Conservation (phyloP, 2,888 invertebrate species). For the Parnassius smintheus region DNA sequence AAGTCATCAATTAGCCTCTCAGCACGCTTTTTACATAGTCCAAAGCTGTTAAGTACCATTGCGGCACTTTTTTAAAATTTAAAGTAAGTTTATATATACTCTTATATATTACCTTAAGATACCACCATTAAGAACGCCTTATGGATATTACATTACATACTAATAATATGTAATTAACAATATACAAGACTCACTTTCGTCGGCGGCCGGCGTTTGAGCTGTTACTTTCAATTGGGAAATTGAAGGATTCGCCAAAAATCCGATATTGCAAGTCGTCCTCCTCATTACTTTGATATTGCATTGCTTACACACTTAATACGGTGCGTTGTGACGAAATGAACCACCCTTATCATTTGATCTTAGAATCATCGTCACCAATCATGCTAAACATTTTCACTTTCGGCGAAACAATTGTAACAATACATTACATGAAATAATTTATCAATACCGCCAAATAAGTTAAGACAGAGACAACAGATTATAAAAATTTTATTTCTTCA, state of each 20-base stretch:
- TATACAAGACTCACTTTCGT: conserved; percentile 61
- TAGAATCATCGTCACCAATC: conserved; percentile 64
- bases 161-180: neutral
- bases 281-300: conserved; percentile 78
- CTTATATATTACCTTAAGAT: too few relatives aligned
- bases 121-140: too few relatives aligned
- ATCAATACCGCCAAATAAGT: conserved; percentile 36
- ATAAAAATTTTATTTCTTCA: conserved; percentile 29
- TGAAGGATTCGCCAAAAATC: conserved; percentile 78
- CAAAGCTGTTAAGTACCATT: too few relatives aligned
- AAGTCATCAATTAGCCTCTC: too few relatives aligned
- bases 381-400: conserved; percentile 38
- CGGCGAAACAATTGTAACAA: conserved; percentile 19
- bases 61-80: too few relatives aligned
- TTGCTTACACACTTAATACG: conserved; percentile 68
- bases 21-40: too few relatives aligned
- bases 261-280: conserved; percentile 77
- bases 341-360: conserved; percentile 66
- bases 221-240: conserved; percentile 53
- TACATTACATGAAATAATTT: conserved; percentile 19
- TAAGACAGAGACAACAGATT: conserved; percentile 31
- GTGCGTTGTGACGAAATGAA: conserved; percentile 58
- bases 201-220: conserved; percentile 47
- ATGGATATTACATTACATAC: too few relatives aligned
- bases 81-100: too few relatives aligned